Percentiles rank a stretch among this genome's conserved stretches.
Conservation (phyloP, 2,113 vertebrate species). For the Percina caprodes region DNA sequence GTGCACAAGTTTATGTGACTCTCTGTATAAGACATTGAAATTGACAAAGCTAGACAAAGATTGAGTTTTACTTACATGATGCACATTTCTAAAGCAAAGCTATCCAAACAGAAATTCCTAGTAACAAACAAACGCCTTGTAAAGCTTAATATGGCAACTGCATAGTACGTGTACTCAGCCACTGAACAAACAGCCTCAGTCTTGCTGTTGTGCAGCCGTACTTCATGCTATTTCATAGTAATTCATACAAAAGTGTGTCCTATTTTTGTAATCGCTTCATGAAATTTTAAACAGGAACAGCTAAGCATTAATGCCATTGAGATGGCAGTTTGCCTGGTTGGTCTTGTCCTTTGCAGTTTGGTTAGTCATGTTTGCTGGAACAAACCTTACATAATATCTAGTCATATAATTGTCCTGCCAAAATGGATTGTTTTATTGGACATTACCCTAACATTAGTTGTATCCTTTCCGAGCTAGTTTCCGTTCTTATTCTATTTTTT, state of each 20-base stretch:
- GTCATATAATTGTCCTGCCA: constrained; percentile 7
- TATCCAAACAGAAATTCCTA: constrained; percentile 41
- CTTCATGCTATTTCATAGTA: constrained; percentile 33
- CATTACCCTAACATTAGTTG: background rate
- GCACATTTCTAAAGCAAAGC: constrained; percentile 14
- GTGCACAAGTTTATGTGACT: background rate
- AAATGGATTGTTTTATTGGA: background rate
- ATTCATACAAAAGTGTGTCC: constrained; percentile 40
- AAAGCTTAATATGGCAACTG: constrained; percentile 25
- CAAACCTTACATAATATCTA: constrained; percentile 28
- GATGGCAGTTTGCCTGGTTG: constrained; percentile 40
- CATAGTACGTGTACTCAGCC: constrained; percentile 25
- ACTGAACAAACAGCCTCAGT: constrained; percentile 27
- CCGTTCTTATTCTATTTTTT: background rate
- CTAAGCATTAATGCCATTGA: constrained; percentile 34
- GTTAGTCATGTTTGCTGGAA: constrained; percentile 23
- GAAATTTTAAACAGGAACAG: constrained; percentile 56
- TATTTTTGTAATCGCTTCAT: constrained; percentile 49
- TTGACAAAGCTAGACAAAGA: constrained; percentile 12
- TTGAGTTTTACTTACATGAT: constrained; percentile 3
- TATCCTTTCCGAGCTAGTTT: background rate
- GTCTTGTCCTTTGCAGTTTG: constrained; percentile 25
- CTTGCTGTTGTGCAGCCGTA: constrained; percentile 20
- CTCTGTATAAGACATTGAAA: constrained; percentile 3
- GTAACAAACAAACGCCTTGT: constrained; percentile 32